Evolutionary conservation across 2,888 invertebrate species (phyloP), one percentile per base, ranked within the genome.

Genomic region (Meiosimyza decipiens): DNA sequence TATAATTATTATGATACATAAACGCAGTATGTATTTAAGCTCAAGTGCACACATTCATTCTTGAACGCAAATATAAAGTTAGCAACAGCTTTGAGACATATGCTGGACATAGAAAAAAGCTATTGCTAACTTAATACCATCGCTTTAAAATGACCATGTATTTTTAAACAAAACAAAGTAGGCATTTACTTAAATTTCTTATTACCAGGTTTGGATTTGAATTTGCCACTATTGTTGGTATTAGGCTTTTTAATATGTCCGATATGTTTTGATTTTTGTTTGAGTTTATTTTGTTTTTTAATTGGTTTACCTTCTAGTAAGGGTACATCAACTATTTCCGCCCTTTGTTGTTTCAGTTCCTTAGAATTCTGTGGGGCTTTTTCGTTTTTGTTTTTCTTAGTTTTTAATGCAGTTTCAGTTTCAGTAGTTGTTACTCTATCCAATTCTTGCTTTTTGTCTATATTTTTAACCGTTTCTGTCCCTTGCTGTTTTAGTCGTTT

Each of bases 231-330:
- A 18, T 68, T 64, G 22, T 79, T 70, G 18, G 22, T 74, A 70
- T 83, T 82, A 9, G 80, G 71, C 59, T 82, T 79, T 40, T 84
- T 85, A 22, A 84, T 72, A 70, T 85, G 82, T 3, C 85, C 85
- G 28, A 85, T 76, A 71, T 80, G 75, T 66, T 85, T 85, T 2
- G 82, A 77, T 69, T 85, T 82, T 9, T 78, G 79, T 69, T 84
- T 84, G 12, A 81, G 77, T 49, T 81, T 80, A 67, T 80, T 82
- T 73, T 81, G 75, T 22, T 77, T 79, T 57, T 83, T 83, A n/a
- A 84, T 83, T 9, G 83, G 82, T 68, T 84, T 85, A 4, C 83
- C 85, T 71, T 81, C 80, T 50, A 85, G 75, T 11, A 74, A 22
- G 0, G 62, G 62, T 15, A 52, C 18, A 28, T 16, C 50, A 22